Conservation (phyloP, 2,888 invertebrate species). For the Cosmia trapezina region DNA sequence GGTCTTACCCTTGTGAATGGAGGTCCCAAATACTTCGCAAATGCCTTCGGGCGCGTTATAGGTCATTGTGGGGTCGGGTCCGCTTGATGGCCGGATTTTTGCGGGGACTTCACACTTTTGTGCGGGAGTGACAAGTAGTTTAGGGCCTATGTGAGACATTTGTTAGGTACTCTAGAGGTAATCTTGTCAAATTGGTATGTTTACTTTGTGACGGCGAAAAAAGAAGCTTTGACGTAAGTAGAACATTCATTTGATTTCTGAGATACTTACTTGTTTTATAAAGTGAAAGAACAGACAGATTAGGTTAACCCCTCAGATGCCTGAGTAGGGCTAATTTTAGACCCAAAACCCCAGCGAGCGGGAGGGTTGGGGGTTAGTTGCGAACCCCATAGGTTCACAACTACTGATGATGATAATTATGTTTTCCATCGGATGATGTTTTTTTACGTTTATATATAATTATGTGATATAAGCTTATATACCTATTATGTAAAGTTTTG, state of each 20-base stretch:
- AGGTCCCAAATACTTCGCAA: constrained; percentile 55
- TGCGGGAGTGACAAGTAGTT: constrained; percentile 9
- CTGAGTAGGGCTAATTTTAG: too few relatives aligned
- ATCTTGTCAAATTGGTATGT: constrained; percentile 4
- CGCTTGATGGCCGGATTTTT: constrained; percentile 41
- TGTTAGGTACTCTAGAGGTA: background rate
- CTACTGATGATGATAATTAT: too few relatives aligned
- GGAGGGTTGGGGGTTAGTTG: too few relatives aligned
- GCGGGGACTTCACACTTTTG: constrained; percentile 25
- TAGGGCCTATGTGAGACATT: background rate
- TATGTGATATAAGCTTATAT: too few relatives aligned
- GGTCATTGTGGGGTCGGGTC: constrained; percentile 24
- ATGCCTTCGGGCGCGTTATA: constrained; percentile 38
- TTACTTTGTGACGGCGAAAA: background rate
- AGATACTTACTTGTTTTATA: too few relatives aligned
- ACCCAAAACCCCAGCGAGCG: too few relatives aligned
- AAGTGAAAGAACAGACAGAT: background rate
- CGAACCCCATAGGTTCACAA: too few relatives aligned
- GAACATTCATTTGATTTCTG: background rate
- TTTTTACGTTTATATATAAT: too few relatives aligned
- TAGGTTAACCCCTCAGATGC: background rate
- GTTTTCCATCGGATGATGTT: too few relatives aligned
- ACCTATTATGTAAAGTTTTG: too few relatives aligned
- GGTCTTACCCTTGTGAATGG: constrained; percentile 51
- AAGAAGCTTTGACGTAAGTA: background rate